phyloP scores from a whole-genome alignment of 2,888 invertebrate species.

The Ametastegia equiseti region DNA sequence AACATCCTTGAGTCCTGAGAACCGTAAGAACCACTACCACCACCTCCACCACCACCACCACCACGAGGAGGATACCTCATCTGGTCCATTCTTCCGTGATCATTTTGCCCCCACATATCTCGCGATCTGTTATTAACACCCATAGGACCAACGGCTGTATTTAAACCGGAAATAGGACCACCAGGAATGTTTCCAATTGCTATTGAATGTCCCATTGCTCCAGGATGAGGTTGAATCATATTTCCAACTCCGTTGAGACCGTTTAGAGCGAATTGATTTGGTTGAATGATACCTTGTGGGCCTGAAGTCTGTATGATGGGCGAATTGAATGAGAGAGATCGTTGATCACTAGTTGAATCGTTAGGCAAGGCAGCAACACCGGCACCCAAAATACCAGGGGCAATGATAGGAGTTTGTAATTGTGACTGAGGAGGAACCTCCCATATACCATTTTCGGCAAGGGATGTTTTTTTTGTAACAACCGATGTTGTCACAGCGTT shows the following conservation, averaged over 20 bases:
- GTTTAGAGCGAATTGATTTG: conserved; percentile 68
- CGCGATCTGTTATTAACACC: conserved; percentile 60
- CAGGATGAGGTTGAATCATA: conserved; percentile 65
- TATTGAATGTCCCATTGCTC: conserved; percentile 59
- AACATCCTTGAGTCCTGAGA: conserved; percentile 47
- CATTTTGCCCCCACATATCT: conserved; percentile 65
- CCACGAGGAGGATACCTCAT: conserved; percentile 62
- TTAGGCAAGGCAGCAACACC: conserved; percentile 64
- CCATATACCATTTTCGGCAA: conserved; percentile 71
- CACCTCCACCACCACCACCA: conserved; percentile 61
- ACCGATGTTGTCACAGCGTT: conserved; percentile 44
- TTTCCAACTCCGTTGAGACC: conserved; percentile 68
- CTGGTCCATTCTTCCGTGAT: conserved; percentile 59
- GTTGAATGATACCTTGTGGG: conserved; percentile 62
- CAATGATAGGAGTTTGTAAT: conserved; percentile 68
- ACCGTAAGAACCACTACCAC: conserved; percentile 58
- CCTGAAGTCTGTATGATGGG: conserved; percentile 55
- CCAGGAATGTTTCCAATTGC: conserved; percentile 58
- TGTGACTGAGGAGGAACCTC: conserved; percentile 73
- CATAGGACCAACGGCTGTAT: conserved; percentile 50
- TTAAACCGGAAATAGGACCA: conserved; percentile 53
- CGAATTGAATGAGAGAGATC: conserved; percentile 46
- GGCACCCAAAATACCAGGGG: conserved; percentile 69
- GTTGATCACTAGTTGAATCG: conserved; percentile 51
- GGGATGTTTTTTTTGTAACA: conserved; percentile 50